A percentile compares a stretch with the other conserved stretches of the same genome.
phyloP scores from a whole-genome alignment of 2,113 vertebrate genomes.

The Ameiurus melas region DNA sequence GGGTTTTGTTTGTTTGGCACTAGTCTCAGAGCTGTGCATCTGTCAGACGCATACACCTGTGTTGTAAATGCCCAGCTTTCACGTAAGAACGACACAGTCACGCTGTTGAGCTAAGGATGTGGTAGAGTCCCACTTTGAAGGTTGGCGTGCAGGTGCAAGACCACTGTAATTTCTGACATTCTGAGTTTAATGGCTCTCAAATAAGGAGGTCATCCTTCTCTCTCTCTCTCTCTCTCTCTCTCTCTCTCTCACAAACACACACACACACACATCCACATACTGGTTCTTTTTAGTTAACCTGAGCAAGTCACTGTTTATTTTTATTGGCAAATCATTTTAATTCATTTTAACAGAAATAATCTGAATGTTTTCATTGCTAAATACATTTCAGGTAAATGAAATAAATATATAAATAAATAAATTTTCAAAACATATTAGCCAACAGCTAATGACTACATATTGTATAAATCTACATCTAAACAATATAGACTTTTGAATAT shows the following conservation, averaged over 20 bases:
- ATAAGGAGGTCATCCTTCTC: conserved; percentile 39
- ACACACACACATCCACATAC: neutral
- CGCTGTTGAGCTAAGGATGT: conserved; percentile 44
- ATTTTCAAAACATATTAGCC: neutral
- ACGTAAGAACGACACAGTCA: conserved; percentile 37
- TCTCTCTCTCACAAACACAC: neutral
- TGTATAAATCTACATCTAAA: neutral
- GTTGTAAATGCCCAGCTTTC: conserved; percentile 46
- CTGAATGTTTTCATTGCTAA: conserved; percentile 11
- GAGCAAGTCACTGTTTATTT: conserved; percentile 20
- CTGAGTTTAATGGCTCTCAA: conserved; percentile 37
- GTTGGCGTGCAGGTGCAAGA: conserved; percentile 49
- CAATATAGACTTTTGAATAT: neutral
- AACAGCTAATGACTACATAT: neutral
- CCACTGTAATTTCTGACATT: conserved; percentile 41
- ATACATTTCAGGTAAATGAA: neutral
- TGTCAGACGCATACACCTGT: conserved; percentile 47
- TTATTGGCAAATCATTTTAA: conserved; percentile 22
- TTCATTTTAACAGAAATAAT: neutral
- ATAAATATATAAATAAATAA: conserved; percentile 12
- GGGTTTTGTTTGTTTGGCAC: conserved; percentile 50
- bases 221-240: conserved; percentile 1
- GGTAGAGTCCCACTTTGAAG: conserved; percentile 35
- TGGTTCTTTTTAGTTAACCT: neutral
- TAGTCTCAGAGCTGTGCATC: conserved; percentile 31